Evolutionary conservation across 2,888 invertebrate species (phyloP).

Genomic region (Rotaria magnacalcarata): DNA sequence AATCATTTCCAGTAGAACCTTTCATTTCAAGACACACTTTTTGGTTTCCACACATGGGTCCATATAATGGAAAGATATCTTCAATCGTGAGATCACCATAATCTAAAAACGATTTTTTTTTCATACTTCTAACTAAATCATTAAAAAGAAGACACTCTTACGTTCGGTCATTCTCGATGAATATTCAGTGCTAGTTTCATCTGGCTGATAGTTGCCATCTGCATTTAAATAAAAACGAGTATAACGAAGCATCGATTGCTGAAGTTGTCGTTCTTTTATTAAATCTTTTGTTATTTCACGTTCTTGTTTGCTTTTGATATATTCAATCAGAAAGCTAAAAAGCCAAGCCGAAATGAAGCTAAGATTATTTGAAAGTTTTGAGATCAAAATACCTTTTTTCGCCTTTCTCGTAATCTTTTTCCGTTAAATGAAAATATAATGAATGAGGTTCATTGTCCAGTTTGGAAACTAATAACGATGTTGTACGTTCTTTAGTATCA

Average conservation of each 20-base stretch:
- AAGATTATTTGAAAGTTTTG: too few relatives aligned
- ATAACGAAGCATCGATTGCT: neutral
- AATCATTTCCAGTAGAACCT: neutral
- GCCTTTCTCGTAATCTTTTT: neutral
- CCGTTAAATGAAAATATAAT: neutral
- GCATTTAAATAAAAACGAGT: neutral
- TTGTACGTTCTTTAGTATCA: neutral
- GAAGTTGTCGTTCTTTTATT: neutral
- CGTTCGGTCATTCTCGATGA: neutral
- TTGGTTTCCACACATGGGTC: neutral
- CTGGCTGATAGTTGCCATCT: neutral
- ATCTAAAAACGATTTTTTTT: neutral
- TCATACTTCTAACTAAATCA: neutral
- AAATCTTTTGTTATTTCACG: neutral
- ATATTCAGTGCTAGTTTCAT: neutral
- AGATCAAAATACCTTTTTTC: neutral
- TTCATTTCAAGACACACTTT: neutral
- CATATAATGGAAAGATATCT: neutral
- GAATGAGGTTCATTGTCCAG: neutral
- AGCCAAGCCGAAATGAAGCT: neutral
- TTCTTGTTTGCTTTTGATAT: neutral
- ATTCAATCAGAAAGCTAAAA: neutral
- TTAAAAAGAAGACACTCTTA: neutral
- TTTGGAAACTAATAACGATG: neutral
- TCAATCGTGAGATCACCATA: neutral